Conservation (phyloP, 2,888 invertebrate genomes). For the Pyrrhia umbra region DNA sequence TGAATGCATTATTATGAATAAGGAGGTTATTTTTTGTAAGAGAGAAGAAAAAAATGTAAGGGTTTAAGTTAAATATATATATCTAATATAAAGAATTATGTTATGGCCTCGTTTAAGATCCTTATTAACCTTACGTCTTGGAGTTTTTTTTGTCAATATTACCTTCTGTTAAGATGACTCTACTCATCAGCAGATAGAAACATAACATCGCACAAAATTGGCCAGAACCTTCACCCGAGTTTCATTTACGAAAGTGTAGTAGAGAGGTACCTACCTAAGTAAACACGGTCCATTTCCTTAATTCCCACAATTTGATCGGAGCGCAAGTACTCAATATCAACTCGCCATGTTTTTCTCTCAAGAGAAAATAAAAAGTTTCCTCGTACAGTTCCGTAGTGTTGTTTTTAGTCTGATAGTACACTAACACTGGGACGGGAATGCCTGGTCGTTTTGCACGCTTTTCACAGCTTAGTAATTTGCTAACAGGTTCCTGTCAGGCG, state of each 20-base stretch:
- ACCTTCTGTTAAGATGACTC: too few relatives aligned
- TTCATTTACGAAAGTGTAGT: not conserved
- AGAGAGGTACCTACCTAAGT: too few relatives aligned
- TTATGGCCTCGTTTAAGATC: too few relatives aligned
- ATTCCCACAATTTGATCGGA: slow-evolving; percentile 7
- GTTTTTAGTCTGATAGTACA: not conserved
- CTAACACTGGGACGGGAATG: slow-evolving; percentile 1
- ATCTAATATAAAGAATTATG: too few relatives aligned
- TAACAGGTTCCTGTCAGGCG: slow-evolving; percentile 34
- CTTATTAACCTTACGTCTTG: too few relatives aligned
- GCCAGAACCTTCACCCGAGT: not conserved
- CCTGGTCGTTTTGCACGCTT: not conserved
- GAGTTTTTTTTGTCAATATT: too few relatives aligned
- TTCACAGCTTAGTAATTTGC: slow-evolving; percentile 25
- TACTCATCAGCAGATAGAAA: not conserved
- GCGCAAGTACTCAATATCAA: slow-evolving; percentile 21
- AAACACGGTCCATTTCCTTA: slow-evolving; percentile 24
- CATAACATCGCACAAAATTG: not conserved
- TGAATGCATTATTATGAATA: too few relatives aligned
- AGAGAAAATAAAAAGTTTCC: not conserved
- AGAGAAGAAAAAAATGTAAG: too few relatives aligned
- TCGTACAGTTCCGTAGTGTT: not conserved
- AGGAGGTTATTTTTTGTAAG: too few relatives aligned
- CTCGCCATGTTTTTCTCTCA: slow-evolving; percentile 3
- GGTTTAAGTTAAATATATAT: too few relatives aligned